Base-by-base conservation (phyloP, 2,797 vertebrate genomes). In the Argya squamiceps region DNA sequence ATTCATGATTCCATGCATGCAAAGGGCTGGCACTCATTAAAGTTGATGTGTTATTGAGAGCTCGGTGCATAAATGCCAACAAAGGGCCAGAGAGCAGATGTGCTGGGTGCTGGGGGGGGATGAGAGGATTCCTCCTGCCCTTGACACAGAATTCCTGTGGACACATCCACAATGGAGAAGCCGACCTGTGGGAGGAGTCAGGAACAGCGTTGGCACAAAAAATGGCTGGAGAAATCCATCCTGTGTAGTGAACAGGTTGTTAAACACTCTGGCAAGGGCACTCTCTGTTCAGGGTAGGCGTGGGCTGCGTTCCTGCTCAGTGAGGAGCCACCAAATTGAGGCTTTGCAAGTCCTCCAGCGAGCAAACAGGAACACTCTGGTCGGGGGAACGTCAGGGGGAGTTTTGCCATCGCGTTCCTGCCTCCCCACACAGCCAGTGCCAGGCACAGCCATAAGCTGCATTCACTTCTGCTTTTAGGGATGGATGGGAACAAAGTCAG, bases 61-160 rank as follows among this genome's bases (percentile, higher is more conserved):
- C 56, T 70, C 1, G 0, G 44, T 67, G 64, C 52, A 69, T 22
- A 50, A 80, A 74, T 11, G 14, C 83, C 89, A 82, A 22, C 0
- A 0, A 78, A 47, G 62, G 59, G 16, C 58, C 49, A 47, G 56
- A 62, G 55, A 80, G 36, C 55, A 75, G 41, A 34, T 22, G 34
- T 55, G 60, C 73, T 34, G 11, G 13, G n/a, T 26, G 41, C 69
- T 71, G 55, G 58, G 58, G 3, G 3, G 12, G 39, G 60, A 58
- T 60, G 26, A 77, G 52, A 91, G 56, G 58, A 58, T 43, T 78
- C 49, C 53, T 93, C 17, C 88, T 77, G 58, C 60, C 29, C 29
- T 55, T 1, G 1, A 39, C 6, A 2, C 0, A 0, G 34, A 6
- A 49, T 15, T 29, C 36, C 55, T 59, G 37, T 0, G 0, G 70